Evolutionary conservation across 92 coral and sea anemone species (phyloP).

Genomic region (Chrysogorgia sp.): DNA sequence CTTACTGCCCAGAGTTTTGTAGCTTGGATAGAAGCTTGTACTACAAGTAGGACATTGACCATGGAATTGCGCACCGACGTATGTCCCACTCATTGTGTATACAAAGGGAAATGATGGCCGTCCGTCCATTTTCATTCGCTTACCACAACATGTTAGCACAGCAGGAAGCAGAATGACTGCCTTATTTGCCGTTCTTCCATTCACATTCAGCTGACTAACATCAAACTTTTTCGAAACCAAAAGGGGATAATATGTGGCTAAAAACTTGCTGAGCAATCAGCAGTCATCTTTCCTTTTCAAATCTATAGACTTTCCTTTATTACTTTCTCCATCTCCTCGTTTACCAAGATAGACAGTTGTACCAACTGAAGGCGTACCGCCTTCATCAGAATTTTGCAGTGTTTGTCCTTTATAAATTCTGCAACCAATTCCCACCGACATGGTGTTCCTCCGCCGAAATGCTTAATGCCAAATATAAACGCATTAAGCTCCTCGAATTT

Average conservation of each 20-base stretch:
- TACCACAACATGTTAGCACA: slow-evolving; percentile 59
- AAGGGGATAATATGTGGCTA: too few species aligned
- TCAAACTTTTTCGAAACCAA: too few species aligned
- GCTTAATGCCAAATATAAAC: too few species aligned
- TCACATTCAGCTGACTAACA: too few species aligned
- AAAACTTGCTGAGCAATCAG: too few species aligned
- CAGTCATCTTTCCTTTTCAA: slow-evolving; percentile 56
- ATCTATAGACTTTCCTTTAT: slow-evolving; percentile 34
- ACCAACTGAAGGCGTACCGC: too few species aligned
- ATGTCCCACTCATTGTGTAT: slow-evolving; percentile 67
- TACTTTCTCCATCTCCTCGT: slow-evolving; percentile 41
- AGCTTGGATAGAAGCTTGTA: slow-evolving; percentile 66
- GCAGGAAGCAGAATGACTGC: slow-evolving; percentile 54
- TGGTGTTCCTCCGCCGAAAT: slow-evolving; percentile 62
- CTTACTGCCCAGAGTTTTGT: too few species aligned
- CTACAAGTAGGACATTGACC: slow-evolving; percentile 66
- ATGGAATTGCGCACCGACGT: too few species aligned
- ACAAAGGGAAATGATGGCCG: slow-evolving; percentile 72
- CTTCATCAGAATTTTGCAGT: slow-evolving; percentile 29
- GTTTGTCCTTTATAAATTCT: slow-evolving; percentile 35
- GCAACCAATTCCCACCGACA: slow-evolving; percentile 54
- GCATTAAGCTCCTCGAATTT: slow-evolving; percentile 53
- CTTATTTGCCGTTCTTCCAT: background rate
- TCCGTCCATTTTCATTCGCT: too few species aligned
- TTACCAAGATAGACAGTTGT: too few species aligned